phyloP scores from a whole-genome alignment of 2,888 invertebrate species.

The Melanostoma scalare region DNA sequence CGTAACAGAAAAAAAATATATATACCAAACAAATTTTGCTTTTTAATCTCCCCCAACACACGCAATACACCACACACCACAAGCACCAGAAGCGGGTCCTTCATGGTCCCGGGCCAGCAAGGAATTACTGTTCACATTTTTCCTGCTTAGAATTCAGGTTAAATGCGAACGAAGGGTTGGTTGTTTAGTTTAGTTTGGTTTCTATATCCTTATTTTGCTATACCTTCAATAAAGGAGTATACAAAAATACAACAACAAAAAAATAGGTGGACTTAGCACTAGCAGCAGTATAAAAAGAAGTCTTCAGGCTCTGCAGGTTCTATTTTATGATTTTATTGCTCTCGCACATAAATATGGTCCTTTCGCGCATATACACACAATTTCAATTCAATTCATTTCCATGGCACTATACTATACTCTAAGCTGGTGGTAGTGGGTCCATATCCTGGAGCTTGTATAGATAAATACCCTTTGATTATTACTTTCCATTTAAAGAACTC shows the following conservation, averaged over 20 bases:
- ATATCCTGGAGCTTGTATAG: slow-evolving; percentile 68
- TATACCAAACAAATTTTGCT: slow-evolving; percentile 64
- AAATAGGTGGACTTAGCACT: background rate
- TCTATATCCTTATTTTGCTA: slow-evolving; percentile 24
- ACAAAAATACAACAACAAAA: background rate
- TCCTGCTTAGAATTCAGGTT: slow-evolving; percentile 30
- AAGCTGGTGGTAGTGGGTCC: slow-evolving; percentile 39
- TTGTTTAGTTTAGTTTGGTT: background rate
- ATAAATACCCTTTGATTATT: slow-evolving; percentile 72
- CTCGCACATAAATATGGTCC: slow-evolving; percentile 61
- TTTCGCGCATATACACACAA: slow-evolving; percentile 50
- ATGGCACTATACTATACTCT: background rate
- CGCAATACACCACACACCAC: slow-evolving; percentile 19
- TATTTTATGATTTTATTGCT: slow-evolving; percentile 69
- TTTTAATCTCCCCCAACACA: slow-evolving; percentile 57
- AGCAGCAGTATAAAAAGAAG: slow-evolving; percentile 4
- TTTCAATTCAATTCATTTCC: slow-evolving; percentile 65
- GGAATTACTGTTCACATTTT: slow-evolving; percentile 65
- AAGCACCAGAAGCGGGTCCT: slow-evolving; percentile 9
- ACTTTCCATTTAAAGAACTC: slow-evolving; percentile 63
- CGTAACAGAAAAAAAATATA: background rate
- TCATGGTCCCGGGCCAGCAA: slow-evolving; percentile 55
- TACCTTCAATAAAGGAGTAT: background rate
- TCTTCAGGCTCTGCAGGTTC: slow-evolving; percentile 46
- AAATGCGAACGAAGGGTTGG: slow-evolving; percentile 19